Conservation (phyloP, 2,113 vertebrate genomes). For the Albula glossodonta region DNA sequence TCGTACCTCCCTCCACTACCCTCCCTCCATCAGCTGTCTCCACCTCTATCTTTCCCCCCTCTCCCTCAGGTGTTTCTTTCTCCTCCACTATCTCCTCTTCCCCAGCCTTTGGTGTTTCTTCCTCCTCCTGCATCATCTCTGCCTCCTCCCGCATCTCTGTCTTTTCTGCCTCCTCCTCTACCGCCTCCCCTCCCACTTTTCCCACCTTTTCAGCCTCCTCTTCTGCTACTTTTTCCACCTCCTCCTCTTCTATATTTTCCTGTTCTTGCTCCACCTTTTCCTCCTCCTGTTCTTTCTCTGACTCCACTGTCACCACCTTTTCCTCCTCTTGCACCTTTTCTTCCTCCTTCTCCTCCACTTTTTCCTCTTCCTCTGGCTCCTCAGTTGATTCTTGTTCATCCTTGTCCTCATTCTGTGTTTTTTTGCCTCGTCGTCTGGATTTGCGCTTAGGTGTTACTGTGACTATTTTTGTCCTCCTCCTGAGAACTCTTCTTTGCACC, state of each 20-base stretch:
- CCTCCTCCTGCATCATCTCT: background rate
- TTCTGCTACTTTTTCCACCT: background rate
- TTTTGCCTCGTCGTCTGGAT: background rate
- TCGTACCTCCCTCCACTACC: background rate
- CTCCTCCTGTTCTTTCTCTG: background rate
- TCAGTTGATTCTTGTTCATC: background rate
- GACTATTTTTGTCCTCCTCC: background rate
- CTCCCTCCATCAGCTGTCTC: background rate
- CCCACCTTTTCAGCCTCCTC: background rate
- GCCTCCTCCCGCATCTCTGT: background rate
- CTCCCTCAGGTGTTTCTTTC: background rate
- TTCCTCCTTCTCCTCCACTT: background rate
- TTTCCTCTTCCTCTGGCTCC: background rate
- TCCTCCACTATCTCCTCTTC: background rate
- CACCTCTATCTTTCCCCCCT: background rate
- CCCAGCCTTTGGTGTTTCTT: background rate
- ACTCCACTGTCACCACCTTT: too few relatives aligned
- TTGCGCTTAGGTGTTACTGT: background rate
- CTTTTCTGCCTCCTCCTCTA: background rate
- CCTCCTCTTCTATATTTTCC: background rate
- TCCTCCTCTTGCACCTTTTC: background rate
- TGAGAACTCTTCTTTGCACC: slow-evolving; percentile 75
- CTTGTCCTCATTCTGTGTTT: background rate
- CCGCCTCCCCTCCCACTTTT: background rate
- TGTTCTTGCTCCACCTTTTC: background rate